Base-by-base conservation (phyloP, 2,113 vertebrate species). In the Leuciscus idus region DNA sequence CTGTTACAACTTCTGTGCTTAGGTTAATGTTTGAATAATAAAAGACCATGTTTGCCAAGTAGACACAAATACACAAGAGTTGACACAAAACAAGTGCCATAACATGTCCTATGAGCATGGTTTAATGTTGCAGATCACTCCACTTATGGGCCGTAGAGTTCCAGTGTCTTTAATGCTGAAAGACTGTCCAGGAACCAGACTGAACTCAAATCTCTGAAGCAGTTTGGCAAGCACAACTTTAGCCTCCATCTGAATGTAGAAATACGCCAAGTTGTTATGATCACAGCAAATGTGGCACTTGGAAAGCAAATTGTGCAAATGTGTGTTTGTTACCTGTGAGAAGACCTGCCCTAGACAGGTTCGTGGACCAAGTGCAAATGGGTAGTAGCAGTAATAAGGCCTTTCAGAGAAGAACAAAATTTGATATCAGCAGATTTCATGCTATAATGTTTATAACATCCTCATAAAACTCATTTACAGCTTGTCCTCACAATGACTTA, bases 171-270 rank as follows among this genome's bases (percentile, higher is more conserved):
- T 0, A 57, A 98, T 89, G 15, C 93, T 93, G 46, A 96, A 97
- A 66, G 92, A 95, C 94, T 99, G 96, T 57, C 95, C 96, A 0
- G 96, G 95, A 9, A 92, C 89, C 9, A 97, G 93, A 59, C 91
- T 93, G 90, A 97, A 96, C 62, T 98, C 95, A 85, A 97, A 97
- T 92, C 97, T 96, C 94, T 98, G 98, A 81, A 98, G 88, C 85
- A 99, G 90, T 91, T 98, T 98, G 78, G 97, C 96, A 95, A 98
- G 96, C 81, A 98, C 94, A 82, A 98, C 95, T 93, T 98, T 98
- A 0, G 95, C 96, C 89, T 98, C 97, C 95, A 98, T 97, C 97
- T 99, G 89, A 43, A 87, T 85, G 72, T n/a, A 89, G 70, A 79
- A 26, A 73, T 30, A 85, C 9, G 2, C 7, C 36, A 10, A 50